Conservation (phyloP, 2,797 vertebrate species). For the Epinephelus awoara region DNA sequence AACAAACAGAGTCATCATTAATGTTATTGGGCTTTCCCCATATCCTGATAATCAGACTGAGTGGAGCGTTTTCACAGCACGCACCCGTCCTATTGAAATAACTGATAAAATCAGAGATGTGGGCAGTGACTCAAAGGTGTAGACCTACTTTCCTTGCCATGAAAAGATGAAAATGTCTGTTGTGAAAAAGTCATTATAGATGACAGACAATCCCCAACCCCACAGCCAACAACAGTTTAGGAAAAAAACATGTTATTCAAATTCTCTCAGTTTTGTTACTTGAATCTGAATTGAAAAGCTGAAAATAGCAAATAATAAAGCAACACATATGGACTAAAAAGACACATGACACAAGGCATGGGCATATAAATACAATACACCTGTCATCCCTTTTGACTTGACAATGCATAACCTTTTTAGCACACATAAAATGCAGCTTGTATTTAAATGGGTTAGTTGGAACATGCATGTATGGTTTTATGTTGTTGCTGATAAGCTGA, state of each 20-base stretch:
- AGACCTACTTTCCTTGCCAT: background rate
- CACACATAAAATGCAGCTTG: background rate
- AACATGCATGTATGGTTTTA: background rate
- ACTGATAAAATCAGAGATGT: background rate
- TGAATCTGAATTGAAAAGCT: background rate
- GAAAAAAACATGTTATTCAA: background rate
- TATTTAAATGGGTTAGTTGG: background rate
- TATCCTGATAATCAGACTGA: background rate
- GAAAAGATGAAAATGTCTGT: background rate
- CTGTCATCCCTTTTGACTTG: background rate
- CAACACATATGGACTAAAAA: no score
- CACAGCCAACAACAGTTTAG: background rate
- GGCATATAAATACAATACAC: background rate
- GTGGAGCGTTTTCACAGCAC: background rate
- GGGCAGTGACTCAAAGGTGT: background rate
- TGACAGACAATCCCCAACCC: background rate
- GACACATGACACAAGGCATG: background rate
- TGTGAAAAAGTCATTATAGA: background rate
- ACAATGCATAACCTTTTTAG: background rate
- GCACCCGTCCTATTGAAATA: no score
- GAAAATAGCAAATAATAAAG: background rate
- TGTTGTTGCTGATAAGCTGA: slow-evolving; percentile 6
- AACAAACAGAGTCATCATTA: background rate
- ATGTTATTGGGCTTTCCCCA: background rate
- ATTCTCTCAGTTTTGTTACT: background rate